Conservation (phyloP, 2,113 vertebrate genomes). For the Tetraodon nigroviridis region DNA sequence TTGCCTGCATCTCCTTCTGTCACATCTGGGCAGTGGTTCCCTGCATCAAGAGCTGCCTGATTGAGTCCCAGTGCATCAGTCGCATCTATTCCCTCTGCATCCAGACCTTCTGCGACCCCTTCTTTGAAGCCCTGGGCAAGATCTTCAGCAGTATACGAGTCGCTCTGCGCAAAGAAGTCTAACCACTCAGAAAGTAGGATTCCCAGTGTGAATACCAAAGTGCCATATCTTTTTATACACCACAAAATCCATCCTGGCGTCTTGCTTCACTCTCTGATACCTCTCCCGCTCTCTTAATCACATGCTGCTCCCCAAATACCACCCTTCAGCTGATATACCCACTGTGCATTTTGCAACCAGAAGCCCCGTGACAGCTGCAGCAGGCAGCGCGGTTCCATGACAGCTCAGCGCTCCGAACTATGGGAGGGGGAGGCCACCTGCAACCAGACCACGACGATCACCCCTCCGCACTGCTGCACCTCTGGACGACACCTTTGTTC, state of each 20-base stretch:
- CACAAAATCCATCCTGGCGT: conserved; percentile 29
- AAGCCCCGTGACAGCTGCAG: conserved; percentile 57
- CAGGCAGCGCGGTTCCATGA: conserved; percentile 30
- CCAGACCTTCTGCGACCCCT: conserved; percentile 93
- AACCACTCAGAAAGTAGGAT: conserved; percentile 41
- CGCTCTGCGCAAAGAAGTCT: conserved; percentile 82
- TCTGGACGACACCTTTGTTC: too few species aligned
- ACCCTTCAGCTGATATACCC: conserved; percentile 24
- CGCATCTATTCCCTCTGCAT: conserved; percentile 91
- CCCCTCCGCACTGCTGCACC: too few species aligned
- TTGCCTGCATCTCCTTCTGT: conserved; percentile 95
- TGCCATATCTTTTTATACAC: conserved; percentile 38
- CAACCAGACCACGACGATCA: not conserved
- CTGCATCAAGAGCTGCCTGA: conserved; percentile 96
- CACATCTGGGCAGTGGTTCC: conserved; percentile 97
- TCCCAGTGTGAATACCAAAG: conserved; percentile 32
- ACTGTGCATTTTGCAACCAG: conserved; percentile 35
- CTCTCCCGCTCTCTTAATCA: conserved; percentile 5
- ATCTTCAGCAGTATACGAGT: conserved; percentile 84
- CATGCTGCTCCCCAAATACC: conserved; percentile 21
- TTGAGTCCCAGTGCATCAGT: conserved; percentile 91
- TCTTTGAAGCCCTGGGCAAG: conserved; percentile 87
- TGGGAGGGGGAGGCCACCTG: conserved; percentile 8
- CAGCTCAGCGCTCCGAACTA: conserved; percentile 25
- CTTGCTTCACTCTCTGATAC: conserved; percentile 15